Percentiles rank a stretch among this genome's conserved stretches.
Conservation (phyloP, 1,140 invertebrate genomes). For the Drosophila asahinai region DNA sequence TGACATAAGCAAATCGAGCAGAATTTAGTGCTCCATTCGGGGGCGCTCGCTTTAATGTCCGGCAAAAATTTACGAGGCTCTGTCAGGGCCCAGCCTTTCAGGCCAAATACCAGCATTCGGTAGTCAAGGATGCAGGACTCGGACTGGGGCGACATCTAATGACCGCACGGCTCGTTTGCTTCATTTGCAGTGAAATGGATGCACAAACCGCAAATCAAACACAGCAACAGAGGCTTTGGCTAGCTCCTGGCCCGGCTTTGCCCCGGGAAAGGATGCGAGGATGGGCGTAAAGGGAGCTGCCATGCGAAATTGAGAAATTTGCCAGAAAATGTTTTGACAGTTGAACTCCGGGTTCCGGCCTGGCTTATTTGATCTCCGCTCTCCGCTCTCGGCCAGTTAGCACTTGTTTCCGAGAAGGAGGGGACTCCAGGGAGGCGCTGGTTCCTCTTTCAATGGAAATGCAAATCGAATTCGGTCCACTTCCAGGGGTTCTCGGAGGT, state of each 20-base stretch:
- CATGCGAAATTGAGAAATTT: conserved; percentile 29
- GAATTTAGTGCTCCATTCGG: conserved; percentile 33
- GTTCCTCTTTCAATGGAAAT: conserved; percentile 36
- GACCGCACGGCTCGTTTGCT: conserved; percentile 79
- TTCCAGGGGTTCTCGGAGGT: conserved; percentile 1
- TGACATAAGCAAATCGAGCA: conserved; percentile 38
- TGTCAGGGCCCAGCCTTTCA: conserved; percentile 3
- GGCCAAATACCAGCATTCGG: conserved; percentile 18
- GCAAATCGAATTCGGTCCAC: conserved; percentile 25
- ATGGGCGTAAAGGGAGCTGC: not conserved
- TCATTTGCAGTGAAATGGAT: conserved; percentile 81
- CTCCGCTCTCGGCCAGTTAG: conserved; percentile 20
- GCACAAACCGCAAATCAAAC: conserved; percentile 81
- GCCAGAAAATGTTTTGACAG: conserved; percentile 38
- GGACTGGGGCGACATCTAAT: conserved; percentile 60
- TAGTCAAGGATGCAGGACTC: conserved; percentile 43
- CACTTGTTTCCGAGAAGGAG: conserved; percentile 13
- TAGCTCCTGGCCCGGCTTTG: not conserved
- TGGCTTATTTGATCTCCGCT: conserved; percentile 29
- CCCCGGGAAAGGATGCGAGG: not conserved
- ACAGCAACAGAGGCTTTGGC: conserved; percentile 45
- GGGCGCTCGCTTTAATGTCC: conserved; percentile 46
- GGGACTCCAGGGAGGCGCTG: not conserved
- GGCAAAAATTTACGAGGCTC: conserved; percentile 30
- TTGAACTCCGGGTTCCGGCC: conserved; percentile 7